These are phyloP conservation scores for Grus americana DNA, from an alignment of 2,113 vertebrate species.

Conservation along the genomic window DNA sequence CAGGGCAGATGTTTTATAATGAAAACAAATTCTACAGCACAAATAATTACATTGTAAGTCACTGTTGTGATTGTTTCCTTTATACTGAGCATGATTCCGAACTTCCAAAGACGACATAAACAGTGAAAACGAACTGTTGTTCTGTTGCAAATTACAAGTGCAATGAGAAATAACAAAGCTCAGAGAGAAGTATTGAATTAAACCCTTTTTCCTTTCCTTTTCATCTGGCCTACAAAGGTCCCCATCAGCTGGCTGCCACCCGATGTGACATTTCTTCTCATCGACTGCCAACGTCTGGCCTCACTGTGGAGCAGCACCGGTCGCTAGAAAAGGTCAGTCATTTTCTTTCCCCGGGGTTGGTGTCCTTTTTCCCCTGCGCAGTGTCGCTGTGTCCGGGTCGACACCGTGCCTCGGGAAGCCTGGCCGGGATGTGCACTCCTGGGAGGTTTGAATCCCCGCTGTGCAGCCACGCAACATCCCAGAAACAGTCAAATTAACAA, in stretches of 20 bases:
- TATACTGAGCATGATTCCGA: neutral
- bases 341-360: neutral
- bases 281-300: neutral
- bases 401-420: neutral
- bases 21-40: neutral
- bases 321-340: neutral
- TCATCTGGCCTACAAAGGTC: neutral
- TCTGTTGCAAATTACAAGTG: neutral
- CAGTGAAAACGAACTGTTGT: neutral
- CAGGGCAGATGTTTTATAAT: neutral
- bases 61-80: neutral
- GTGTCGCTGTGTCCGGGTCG: neutral
- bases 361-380: neutral
- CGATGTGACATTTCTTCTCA: neutral
- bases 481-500: neutral
- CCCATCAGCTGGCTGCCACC: neutral
- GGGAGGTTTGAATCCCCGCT: neutral
- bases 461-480: neutral
- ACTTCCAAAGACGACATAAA: neutral
- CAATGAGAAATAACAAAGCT: neutral
- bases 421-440: fast-evolving
- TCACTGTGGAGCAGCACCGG: neutral
- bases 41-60: neutral
- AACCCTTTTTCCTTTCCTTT: neutral
- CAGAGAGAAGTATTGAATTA: neutral